Evolutionary conservation across 2,113 vertebrate genomes (phyloP), one percentile per base, ranked within the genome.

Genomic region (Neogale vison): DNA sequence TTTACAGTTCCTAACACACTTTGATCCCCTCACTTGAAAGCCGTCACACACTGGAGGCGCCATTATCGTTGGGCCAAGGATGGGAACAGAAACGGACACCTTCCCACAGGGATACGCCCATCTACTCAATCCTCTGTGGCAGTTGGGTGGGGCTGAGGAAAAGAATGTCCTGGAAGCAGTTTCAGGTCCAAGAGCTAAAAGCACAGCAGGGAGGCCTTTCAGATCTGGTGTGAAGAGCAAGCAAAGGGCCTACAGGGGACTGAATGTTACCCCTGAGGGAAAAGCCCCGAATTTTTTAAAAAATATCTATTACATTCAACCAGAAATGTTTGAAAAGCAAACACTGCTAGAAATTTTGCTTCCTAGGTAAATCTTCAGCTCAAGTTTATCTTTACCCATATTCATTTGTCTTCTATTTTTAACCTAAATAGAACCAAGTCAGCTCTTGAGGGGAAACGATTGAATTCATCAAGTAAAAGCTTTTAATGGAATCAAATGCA

Each of bases 291-390:
- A 69, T 50, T 55, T 42, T 80, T 52, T 26, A 9, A 61, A 95
- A 69, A 45, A 23, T 6, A 3, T 20, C 7, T 24, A 10, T 47
- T 50, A 42, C 8, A 42, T 77, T 77, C 36, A 83, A 80, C 77
- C 81, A 81, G 69, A 91, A 95, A 39, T 65, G 42, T 76, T 81
- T 84, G 50, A 93, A 91, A 96, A 88, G 34, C 31, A 57, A 84
- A 59, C 59, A 36, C n/a, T 69, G 50, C 65, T 26, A 29, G 52
- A 55, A 95, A 24, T 3, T 85, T 57, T 55, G 36, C 13, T 69
- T 57, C 13, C 67, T 42, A 7, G 45, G 18, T 57, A 93, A 91
- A 96, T 45, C 36, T 76, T 55, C 63, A 81, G 45, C 50, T n/a
- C 23, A 59, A 26, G 15, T 42, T 92, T 79, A 39, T 34, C 93